phyloP scores from a whole-genome alignment of 2,888 invertebrate genomes.

The Vannuccia rotundouncinata region DNA sequence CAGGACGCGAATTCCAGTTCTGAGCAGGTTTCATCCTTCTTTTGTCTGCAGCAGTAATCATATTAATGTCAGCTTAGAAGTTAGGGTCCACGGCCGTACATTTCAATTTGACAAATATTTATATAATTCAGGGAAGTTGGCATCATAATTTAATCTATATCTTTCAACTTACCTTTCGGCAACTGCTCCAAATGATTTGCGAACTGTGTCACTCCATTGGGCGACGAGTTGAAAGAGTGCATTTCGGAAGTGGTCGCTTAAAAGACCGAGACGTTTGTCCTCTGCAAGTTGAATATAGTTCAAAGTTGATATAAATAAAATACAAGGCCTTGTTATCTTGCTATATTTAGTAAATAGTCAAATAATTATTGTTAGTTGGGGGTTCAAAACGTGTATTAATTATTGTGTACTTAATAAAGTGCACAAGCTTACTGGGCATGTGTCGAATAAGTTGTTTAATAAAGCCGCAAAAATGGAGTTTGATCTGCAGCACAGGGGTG shows the following conservation, averaged over 20 bases:
- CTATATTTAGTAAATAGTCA: no score
- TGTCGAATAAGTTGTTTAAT: constrained; percentile 85
- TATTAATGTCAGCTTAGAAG: neutral
- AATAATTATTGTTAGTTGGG: no score
- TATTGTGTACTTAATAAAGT: no score
- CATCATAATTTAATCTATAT: neutral
- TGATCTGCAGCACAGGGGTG: constrained; percentile 68
- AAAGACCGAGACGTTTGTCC: constrained; percentile 73
- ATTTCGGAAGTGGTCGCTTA: constrained; percentile 77
- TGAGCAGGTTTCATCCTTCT: constrained; percentile 52
- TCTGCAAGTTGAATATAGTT: constrained; percentile 64
- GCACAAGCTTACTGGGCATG: constrained; percentile 66
- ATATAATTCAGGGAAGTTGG: no score
- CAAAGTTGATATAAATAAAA: no score
- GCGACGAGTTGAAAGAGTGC: constrained; percentile 84
- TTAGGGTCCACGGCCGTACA: no score
- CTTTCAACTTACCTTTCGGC: constrained; percentile 47
- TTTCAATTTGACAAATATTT: no score
- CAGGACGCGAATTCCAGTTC: constrained; percentile 61
- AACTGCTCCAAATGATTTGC: constrained; percentile 54
- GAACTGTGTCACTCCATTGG: constrained; percentile 84
- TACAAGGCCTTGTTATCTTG: no score
- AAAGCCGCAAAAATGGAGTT: constrained; percentile 86
- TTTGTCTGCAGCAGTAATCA: constrained; percentile 18
- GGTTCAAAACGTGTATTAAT: no score